Conservation (phyloP, 2,797 vertebrate genomes). For the Labroides dimidiatus region DNA sequence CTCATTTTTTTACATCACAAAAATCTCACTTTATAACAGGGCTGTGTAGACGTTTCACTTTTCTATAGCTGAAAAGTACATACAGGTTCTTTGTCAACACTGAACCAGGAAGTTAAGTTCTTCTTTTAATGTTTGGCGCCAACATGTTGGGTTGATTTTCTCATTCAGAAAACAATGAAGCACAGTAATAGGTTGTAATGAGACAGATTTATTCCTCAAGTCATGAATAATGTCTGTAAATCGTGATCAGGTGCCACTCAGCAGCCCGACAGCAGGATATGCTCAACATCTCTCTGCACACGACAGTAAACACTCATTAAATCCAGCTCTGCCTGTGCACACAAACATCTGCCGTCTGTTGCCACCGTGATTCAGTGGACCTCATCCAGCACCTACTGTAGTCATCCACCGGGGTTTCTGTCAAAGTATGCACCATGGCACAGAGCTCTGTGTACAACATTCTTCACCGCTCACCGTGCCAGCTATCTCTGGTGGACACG, state of each 20-base stretch:
- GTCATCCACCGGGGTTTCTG: conserved; percentile 5
- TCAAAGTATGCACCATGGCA: conserved; percentile 9
- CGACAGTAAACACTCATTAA: conserved; percentile 78
- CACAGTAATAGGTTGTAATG: neutral
- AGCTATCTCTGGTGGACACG: neutral
- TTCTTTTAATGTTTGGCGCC: too few relatives aligned
- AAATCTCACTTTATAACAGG: too few relatives aligned
- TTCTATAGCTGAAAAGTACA: too few relatives aligned
- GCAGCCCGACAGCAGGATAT: conserved; percentile 57
- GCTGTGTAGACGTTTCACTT: too few relatives aligned
- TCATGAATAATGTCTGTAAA: conserved; percentile 2
- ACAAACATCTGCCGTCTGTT: conserved; percentile 60
- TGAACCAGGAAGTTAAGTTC: too few relatives aligned
- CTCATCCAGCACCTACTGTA: conserved; percentile 19
- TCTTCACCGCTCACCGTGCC: neutral
- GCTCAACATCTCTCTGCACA: conserved; percentile 42
- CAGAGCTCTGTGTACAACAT: conserved; percentile 5
- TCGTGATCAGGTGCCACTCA: conserved; percentile 43
- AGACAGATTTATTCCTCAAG: neutral
- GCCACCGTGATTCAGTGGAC: conserved; percentile 33
- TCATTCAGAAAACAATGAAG: too few relatives aligned
- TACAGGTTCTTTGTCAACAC: too few relatives aligned
- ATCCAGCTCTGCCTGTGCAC: conserved; percentile 56
- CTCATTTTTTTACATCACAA: too few relatives aligned
- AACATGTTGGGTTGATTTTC: too few relatives aligned